Evolutionary conservation across 2,888 invertebrate species (phyloP), one percentile per base, ranked within the genome.

Genomic region (Diadegma fenestrale): DNA sequence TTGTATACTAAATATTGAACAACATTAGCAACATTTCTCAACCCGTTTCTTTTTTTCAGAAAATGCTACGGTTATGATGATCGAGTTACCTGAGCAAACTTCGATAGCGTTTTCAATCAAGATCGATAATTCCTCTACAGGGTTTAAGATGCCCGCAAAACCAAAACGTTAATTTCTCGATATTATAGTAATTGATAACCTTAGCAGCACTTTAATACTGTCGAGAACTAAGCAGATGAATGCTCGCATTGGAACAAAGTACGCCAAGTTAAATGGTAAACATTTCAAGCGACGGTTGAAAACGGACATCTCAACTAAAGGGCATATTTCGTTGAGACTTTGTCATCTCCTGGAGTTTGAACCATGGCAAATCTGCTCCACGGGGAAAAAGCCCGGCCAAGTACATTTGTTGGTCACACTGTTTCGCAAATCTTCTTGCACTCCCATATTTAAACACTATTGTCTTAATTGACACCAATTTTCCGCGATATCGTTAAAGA

Each of bases 121-220:
- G 54, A 51, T 37, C 45, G 63, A 80, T 41, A 54, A 76, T 64
- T 76, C 26, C 48, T 37, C 33, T 6, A 64, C 14, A 30, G 58
- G 75, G 41, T 30, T 45, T 43, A 43, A 22, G 22, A 64, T 54
- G 17, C 12, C 6, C 19, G 61, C 54, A 64, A 6, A n/a, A 26
- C 45, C 37, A 64, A 37, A 66, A 76, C 41, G 80, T 64, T 72
- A 64, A 54, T 54, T 76, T 71, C 58, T 64, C 37, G 73, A 72
- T 78, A 77, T 78, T 69, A 58, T 45, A 78, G 81, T 81, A 78
- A 81, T 81, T 75, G 71, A 81, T 81, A 64, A 69, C 69, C 69
- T 54, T 78, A 78, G 63, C 78, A 81, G 78, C 73, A 81, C 64
- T 54, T 37, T 69, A 63, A 61, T 26, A 61, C 37, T 75, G 41